These are phyloP conservation scores for Drosophila neotestacea DNA, from an alignment of 2,888 invertebrate genomes.

Conservation along the genomic window DNA sequence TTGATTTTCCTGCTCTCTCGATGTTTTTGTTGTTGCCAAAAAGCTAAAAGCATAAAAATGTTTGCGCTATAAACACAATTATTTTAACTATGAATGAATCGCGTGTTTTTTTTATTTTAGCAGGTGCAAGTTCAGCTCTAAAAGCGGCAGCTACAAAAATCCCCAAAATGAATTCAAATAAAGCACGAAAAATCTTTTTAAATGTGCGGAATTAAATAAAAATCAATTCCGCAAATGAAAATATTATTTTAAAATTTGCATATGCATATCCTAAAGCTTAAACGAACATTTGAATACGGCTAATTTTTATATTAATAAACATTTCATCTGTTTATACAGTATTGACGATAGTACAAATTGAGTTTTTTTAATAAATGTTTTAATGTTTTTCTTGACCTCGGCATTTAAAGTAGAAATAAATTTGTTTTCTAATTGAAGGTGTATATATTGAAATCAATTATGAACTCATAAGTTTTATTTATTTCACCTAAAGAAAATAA, in stretches of 20 bases:
- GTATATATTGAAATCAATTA: too few species aligned
- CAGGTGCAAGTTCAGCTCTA: constrained; percentile 15
- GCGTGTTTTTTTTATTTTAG: constrained; percentile 11
- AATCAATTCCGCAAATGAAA: constrained; percentile 7
- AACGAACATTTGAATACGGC: neutral
- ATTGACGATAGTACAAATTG: neutral
- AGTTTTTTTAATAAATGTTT: neutral
- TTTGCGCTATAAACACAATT: constrained; percentile 59
- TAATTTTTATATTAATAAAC: neutral
- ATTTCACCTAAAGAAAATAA: too few species aligned
- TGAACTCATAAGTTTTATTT: too few species aligned
- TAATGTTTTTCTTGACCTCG: neutral
- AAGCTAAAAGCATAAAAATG: constrained; percentile 47
- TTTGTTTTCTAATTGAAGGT: neutral
- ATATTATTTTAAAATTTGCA: constrained; percentile 6
- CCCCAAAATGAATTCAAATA: constrained; percentile 42
- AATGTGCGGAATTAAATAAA: constrained; percentile 38
- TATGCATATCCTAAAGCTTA: neutral
- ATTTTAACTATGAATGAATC: constrained; percentile 48
- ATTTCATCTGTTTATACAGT: neutral
- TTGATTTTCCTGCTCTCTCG: constrained; percentile 29
- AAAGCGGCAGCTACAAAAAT: constrained; percentile 45
- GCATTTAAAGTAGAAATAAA: neutral
- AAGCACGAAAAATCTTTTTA: constrained; percentile 4
- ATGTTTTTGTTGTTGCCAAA: constrained; percentile 20